A percentile compares a stretch with the other conserved stretches of the same genome.
Evolutionary conservation across 2,888 invertebrate genomes (phyloP).

Genomic region (Drosophila cognata): DNA sequence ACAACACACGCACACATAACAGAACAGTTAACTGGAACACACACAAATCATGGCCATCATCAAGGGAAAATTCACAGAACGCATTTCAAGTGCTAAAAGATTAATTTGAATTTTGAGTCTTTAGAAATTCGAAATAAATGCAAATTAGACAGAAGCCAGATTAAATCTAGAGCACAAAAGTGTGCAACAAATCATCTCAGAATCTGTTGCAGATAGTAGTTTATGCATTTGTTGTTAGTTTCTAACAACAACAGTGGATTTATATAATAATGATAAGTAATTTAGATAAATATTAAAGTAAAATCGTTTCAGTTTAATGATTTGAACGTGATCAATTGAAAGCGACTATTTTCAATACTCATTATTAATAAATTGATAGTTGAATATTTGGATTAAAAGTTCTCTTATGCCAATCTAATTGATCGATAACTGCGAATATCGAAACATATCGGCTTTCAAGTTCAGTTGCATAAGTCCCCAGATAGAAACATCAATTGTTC

Average conservation of each 20-base stretch:
- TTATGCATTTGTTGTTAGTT: neutral
- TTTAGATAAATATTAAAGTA: neutral
- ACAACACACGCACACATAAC: neutral
- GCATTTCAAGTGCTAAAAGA: neutral
- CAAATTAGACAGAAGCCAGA: neutral
- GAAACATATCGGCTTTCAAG: too few species aligned
- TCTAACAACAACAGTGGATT: neutral
- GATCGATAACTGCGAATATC: too few species aligned
- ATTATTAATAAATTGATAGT: neutral
- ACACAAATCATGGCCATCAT: neutral
- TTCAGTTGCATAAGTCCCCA: neutral
- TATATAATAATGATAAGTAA: neutral
- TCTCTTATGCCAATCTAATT: too few species aligned
- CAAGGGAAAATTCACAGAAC: conserved; percentile 1
- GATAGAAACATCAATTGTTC: neutral
- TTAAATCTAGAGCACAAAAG: neutral
- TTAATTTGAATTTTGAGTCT: neutral
- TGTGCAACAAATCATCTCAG: neutral
- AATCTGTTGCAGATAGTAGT: neutral
- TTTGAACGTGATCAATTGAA: neutral
- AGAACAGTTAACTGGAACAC: conserved; percentile 1
- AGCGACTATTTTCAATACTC: neutral
- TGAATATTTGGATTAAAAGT: too few species aligned
- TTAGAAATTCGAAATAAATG: neutral
- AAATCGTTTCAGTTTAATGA: neutral